Percentiles rank a stretch among this genome's conserved stretches.
Conservation (phyloP, 1,140 invertebrate species). For the Nasonia vitripennis region DNA sequence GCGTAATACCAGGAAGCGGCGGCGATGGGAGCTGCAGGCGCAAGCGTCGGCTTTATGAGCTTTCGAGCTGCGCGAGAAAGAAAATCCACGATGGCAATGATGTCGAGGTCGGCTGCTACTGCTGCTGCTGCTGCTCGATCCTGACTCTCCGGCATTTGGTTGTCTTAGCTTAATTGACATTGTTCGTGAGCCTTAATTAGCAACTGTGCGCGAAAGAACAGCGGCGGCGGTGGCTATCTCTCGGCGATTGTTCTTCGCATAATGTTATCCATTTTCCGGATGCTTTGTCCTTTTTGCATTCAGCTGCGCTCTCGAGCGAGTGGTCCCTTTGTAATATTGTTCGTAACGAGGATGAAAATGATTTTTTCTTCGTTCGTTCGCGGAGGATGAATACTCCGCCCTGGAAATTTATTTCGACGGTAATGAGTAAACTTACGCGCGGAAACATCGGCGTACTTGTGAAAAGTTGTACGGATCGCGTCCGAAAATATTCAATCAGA, state of each 20-base stretch:
- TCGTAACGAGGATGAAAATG: no score
- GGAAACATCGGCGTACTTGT: no score
- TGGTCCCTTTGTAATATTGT: no score
- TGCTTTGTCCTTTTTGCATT: no score
- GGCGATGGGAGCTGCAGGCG: background rate
- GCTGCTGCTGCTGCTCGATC: background rate
- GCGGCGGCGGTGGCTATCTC: background rate
- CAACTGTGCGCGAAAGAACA: conserved; percentile 39
- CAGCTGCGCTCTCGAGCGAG: no score
- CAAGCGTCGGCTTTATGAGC: background rate
- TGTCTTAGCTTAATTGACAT: conserved; percentile 67
- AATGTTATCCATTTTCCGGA: background rate
- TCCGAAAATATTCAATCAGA: no score
- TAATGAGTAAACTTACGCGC: background rate
- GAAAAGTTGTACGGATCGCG: no score
- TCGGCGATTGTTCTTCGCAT: background rate
- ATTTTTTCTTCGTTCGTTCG: no score
- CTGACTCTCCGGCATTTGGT: conserved; percentile 27
- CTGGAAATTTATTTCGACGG: background rate
- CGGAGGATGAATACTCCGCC: background rate
- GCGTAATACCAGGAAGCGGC: background rate
- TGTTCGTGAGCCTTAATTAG: conserved; percentile 67
- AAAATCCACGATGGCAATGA: conserved; percentile 38
- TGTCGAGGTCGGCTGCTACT: background rate
- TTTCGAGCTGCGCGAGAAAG: background rate